Evolutionary conservation across 2,113 vertebrate species (phyloP), one percentile per base, ranked within the genome.

Genomic region (Planiliza haematocheilus): DNA sequence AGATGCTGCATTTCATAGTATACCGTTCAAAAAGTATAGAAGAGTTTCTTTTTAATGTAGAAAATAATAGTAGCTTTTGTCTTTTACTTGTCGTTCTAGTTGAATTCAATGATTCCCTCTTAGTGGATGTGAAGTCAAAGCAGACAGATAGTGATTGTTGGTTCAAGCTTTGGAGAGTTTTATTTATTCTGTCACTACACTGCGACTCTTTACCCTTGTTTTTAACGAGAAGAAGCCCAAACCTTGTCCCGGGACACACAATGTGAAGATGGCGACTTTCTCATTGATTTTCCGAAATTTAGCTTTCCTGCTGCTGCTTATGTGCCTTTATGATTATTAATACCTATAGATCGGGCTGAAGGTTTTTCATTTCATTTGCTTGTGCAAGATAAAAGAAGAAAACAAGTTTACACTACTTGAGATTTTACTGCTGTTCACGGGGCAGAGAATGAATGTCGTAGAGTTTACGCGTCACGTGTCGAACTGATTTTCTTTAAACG

Each of bases 281-380:
- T 64, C 20, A 16, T 11, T 67, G 38, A 10, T 57, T 71, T 77
- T 76, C 53, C 42, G 24, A 64, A 16, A 37, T 65, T 49, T 74
- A 74, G 57, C 72, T 86, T 75, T 55, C 69, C 77, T 77, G 59
- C 84, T 76, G 37, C 70, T 89, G 87, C 86, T 62, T 72, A 86
- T 9, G 89, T 92, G 91, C 91, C 89, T 91, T 92, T 84, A 68
- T 60, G 63, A 77, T 57, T 50, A 53, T 37, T 38, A 46, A 18
- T 38, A 41, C 45, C 16, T 63, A n/a, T 67, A 5, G 20, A 64
- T 46, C 64, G 69, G 21, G 55, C 10, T 34, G 45, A 12, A 62
- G 13, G 14, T 75, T 17, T 72, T 58, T 4, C 9, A 60, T 80
- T 83, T 69, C 1, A 38, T 77, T 83, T 81, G 69, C 68, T 83